Evolutionary conservation across 2,888 invertebrate species (phyloP), one percentile per base, ranked within the genome.

Genomic region (Amphimallon solstitiale): DNA sequence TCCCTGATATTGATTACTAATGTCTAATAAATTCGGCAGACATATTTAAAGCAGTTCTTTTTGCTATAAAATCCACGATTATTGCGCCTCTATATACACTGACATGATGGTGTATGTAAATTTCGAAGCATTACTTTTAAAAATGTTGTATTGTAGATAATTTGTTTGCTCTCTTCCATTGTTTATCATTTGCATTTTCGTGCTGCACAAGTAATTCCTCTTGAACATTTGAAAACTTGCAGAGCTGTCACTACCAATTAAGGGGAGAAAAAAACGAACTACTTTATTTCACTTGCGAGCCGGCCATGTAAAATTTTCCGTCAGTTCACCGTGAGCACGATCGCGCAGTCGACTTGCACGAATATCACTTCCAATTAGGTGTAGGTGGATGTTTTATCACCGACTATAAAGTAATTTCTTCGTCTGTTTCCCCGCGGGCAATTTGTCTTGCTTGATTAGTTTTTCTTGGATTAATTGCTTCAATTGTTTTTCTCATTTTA

Each of bases 401-500:
- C 29, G 79, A 78, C 81, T 80, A 80, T 81, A 81, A 81, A 81
- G 82, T 80, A 82, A 81, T 81, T 82, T 80, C 77, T 75, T 77
- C 75, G 77, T 75, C 74, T 71, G 76, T 77, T 76, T 78, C 76
- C 78, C 77, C 72, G 70, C 68, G 12, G 68, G 77, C 79, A 78
- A 83, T 83, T 82, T 82, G 82, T 82, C 82, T 82, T 80, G 79
- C 81, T 81, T 83, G 83, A 83, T 83, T 83, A 83, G 82, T 82
- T 83, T 82, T 82, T 82, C 81, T 81, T 80, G 80, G 80, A 82
- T 82, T 82, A 82, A 82, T 82, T 82, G 81, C 82, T 80, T 76
- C 81, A 82, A 82, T 82, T 82, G 82, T 82, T 82, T 81, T 81
- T 80, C 81, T 80, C 81, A 29, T 29, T 29, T 29, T 29, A 29